Conservation (phyloP, 1,140 invertebrate genomes). For the Parasteatoda tepidariorum region DNA sequence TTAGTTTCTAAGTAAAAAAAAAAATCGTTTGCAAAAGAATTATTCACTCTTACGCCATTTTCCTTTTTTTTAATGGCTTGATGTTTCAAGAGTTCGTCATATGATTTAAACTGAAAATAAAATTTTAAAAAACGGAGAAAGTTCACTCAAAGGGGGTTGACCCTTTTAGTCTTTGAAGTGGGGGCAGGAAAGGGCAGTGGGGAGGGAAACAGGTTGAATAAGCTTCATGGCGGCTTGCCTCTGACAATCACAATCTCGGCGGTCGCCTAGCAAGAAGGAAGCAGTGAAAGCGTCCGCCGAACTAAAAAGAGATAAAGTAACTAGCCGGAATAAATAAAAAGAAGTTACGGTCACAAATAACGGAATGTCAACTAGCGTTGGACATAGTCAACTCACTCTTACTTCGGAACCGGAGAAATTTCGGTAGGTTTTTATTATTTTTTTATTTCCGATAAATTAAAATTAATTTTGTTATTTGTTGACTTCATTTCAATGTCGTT, state of each 20-base stretch:
- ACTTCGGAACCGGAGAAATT: constrained; percentile 47
- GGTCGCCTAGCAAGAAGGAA: constrained; percentile 36
- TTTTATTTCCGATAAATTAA: neutral
- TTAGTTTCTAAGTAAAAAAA: too few relatives aligned
- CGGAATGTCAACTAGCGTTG: constrained; percentile 40
- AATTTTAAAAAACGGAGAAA: neutral
- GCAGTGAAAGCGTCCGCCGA: constrained; percentile 1
- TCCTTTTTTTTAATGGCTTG: too few relatives aligned
- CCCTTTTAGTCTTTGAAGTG: constrained; percentile 15
- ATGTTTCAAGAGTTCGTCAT: too few relatives aligned
- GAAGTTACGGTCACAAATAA: neutral
- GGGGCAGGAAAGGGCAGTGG: neutral
- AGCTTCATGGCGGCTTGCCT: neutral
- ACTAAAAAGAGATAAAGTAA: too few relatives aligned
- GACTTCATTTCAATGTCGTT: neutral
- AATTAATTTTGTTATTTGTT: neutral
- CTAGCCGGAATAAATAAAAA: neutral
- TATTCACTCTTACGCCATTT: too few relatives aligned
- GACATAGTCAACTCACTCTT: constrained; percentile 47
- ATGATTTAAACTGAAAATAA: too few relatives aligned
- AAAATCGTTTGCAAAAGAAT: too few relatives aligned
- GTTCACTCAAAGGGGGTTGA: constrained; percentile 23
- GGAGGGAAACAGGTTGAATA: constrained; percentile 18
- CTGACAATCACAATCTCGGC: constrained; percentile 1
- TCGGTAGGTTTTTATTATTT: constrained; percentile 22